A percentile compares a stretch with the other conserved stretches of the same genome.
Evolutionary conservation across 2,797 vertebrate genomes (phyloP).

Genomic region (Cryptoblepharus egeriae): DNA sequence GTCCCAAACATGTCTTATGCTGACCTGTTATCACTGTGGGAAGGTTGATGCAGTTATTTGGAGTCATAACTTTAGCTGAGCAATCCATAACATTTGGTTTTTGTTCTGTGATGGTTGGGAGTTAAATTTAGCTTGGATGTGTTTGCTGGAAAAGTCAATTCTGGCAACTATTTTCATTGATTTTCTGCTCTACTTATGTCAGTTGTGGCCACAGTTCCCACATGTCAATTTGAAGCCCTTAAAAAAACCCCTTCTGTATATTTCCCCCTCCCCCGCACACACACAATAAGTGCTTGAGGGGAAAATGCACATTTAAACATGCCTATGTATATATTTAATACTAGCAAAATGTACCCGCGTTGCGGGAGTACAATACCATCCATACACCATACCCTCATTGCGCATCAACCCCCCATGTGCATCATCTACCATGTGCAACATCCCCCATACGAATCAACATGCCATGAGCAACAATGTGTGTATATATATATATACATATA

Average conservation of each 20-base stretch:
- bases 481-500: no score
- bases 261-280: no score
- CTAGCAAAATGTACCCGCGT: no score
- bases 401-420: no score
- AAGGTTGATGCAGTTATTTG: no score
- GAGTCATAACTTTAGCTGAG: neutral
- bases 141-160: slow-evolving; percentile 45
- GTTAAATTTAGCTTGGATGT: slow-evolving; percentile 33
- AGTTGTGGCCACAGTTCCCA: slow-evolving; percentile 9
- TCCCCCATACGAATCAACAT: no score
- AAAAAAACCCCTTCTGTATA: neutral
- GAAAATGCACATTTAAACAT: neutral
- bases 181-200: slow-evolving; percentile 67
- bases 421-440: no score
- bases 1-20: neutral
- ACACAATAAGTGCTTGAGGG: neutral
- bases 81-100: slow-evolving; percentile 12
- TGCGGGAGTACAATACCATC: no score
- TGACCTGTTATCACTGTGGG: no score
- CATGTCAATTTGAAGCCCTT: neutral
- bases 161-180: slow-evolving; percentile 59
- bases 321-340: neutral
- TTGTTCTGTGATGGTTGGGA: slow-evolving; percentile 2
- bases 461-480: no score
- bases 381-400: no score